These are phyloP conservation scores for Nemopilema nomurai DNA, from an alignment of 30 jellyfish, hydroid and myxozoan genomes.

Conservation along the genomic window DNA sequence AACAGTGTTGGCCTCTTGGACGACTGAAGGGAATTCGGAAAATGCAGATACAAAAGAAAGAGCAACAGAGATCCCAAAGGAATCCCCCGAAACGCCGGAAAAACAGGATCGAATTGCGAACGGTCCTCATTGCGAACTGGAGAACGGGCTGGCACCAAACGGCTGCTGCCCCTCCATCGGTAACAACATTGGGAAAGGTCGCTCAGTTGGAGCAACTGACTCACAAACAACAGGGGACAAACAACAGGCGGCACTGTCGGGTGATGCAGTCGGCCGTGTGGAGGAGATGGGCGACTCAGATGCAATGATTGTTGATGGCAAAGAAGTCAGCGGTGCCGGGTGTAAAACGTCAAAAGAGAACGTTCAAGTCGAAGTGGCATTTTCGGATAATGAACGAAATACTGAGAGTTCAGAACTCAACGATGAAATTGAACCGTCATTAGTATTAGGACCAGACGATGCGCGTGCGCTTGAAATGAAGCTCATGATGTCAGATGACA, in stretches of 20 bases:
- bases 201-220: too few relatives aligned
- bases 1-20: background rate
- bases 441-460: background rate
- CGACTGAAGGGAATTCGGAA: background rate
- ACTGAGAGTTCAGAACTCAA: background rate
- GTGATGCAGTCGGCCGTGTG: background rate
- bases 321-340: background rate
- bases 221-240: too few relatives aligned
- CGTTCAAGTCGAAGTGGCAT: background rate
- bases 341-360: background rate
- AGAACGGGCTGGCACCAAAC: too few relatives aligned
- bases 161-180: too few relatives aligned
- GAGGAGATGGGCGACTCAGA: background rate
- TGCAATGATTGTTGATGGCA: background rate
- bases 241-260: too few relatives aligned
- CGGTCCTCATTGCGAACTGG: background rate
- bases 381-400: background rate
- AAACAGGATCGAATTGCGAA: background rate
- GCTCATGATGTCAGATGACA: conserved; percentile 5
- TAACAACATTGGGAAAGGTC: too few relatives aligned
- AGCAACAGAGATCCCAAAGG: background rate
- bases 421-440: background rate
- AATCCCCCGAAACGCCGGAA: background rate
- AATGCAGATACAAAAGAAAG: background rate
- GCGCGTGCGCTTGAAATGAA: background rate